phyloP scores from a whole-genome alignment of 1,140 invertebrate genomes.

The Microplitis mediator region DNA sequence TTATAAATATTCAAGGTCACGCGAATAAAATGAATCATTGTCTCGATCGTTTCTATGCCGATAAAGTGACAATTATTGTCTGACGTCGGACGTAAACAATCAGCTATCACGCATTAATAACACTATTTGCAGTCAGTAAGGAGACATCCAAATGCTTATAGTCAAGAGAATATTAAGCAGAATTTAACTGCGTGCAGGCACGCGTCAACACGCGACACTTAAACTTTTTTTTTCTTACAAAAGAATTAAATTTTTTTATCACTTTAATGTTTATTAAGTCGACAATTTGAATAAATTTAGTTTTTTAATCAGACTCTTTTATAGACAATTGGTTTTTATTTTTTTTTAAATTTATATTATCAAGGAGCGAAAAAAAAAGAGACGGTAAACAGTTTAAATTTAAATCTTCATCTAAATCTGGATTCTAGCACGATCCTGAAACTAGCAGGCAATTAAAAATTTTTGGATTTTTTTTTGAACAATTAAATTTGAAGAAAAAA shows the following conservation, averaged over 20 bases:
- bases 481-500: too few species aligned
- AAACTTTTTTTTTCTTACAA: neutral
- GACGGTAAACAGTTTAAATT: too few species aligned
- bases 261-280: neutral
- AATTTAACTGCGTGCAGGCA: neutral
- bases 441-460: too few species aligned
- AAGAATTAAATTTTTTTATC: neutral
- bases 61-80: neutral
- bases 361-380: too few species aligned
- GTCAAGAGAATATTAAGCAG: neutral
- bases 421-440: too few species aligned
- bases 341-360: too few species aligned
- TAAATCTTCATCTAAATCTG: too few species aligned
- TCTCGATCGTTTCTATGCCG: neutral
- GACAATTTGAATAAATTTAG: neutral
- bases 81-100: neutral
- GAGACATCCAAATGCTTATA: neutral
- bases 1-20: neutral
- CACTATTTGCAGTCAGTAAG: neutral
- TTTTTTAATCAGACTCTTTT: neutral
- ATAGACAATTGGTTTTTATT: too few species aligned
- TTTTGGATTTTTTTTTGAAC: too few species aligned
- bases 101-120: neutral
- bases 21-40: neutral
- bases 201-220: conserved; percentile 1